phyloP scores from a whole-genome alignment of 2,888 invertebrate genomes.

The Anorthoa munda region DNA sequence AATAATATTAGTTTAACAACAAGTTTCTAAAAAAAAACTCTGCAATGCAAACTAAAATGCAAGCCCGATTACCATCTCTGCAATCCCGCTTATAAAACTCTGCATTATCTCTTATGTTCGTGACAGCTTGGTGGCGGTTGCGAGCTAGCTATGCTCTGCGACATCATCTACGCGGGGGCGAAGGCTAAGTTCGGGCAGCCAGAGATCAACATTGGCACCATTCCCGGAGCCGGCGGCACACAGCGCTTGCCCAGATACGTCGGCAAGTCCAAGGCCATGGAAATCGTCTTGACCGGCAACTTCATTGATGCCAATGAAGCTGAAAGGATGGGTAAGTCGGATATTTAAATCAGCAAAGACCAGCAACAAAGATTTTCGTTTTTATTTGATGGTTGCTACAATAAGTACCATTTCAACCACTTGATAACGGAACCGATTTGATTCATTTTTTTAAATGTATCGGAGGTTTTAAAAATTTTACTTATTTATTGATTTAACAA shows the following conservation, averaged over 20 bases:
- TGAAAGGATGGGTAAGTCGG: slow-evolving; percentile 94
- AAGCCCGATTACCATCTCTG: background rate
- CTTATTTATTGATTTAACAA: too few relatives aligned
- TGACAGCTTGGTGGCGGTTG: slow-evolving; percentile 98
- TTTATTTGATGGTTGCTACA: too few relatives aligned
- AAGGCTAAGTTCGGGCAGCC: slow-evolving; percentile 99
- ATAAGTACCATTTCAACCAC: too few relatives aligned
- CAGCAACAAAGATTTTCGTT: background rate
- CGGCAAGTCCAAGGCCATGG: slow-evolving; percentile 99
- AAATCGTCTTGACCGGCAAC: slow-evolving; percentile 98
- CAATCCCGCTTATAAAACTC: slow-evolving; percentile 1
- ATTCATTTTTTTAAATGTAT: too few relatives aligned
- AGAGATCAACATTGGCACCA: slow-evolving; percentile 99
- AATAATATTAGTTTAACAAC: too few relatives aligned
- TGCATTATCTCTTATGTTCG: background rate
- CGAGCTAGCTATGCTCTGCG: slow-evolving; percentile 99
- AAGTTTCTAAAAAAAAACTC: background rate
- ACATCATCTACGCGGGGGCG: slow-evolving; percentile 99
- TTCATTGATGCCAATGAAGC: slow-evolving; percentile 98
- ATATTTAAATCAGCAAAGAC: background rate
- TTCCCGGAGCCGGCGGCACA: slow-evolving; percentile 99
- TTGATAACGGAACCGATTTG: too few relatives aligned
- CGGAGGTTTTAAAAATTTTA: too few relatives aligned
- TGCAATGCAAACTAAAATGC: background rate
- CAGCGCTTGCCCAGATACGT: slow-evolving; percentile 96